These are phyloP conservation scores for Trichogramma dendrolimi DNA, from an alignment of 2,888 invertebrate genomes.

Conservation along the genomic window DNA sequence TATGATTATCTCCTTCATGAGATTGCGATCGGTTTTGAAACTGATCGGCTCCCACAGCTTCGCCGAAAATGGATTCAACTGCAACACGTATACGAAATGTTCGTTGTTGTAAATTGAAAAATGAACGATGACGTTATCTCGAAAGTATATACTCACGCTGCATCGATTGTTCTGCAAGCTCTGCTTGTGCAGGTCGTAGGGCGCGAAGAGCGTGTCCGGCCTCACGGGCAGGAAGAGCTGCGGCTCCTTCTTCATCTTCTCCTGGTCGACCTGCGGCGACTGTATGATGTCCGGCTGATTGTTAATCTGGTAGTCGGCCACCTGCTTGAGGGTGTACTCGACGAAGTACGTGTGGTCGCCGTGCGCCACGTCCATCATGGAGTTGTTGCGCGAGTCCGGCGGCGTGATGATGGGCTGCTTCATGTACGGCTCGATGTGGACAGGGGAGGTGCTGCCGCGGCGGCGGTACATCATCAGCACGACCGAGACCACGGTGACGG, in stretches of 20 bases:
- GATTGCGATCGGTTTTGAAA: slow-evolving; percentile 49
- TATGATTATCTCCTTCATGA: slow-evolving; percentile 60
- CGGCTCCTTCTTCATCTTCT: slow-evolving; percentile 47
- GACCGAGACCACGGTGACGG: slow-evolving; percentile 62
- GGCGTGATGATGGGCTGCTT: slow-evolving; percentile 51
- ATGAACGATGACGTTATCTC: not conserved
- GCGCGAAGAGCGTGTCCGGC: slow-evolving; percentile 50
- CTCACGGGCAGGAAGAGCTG: slow-evolving; percentile 51
- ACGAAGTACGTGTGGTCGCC: slow-evolving; percentile 81
- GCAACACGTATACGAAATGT: slow-evolving; percentile 9
- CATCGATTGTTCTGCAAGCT: slow-evolving; percentile 49
- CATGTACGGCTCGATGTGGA: slow-evolving; percentile 51
- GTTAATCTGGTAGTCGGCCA: slow-evolving; percentile 48
- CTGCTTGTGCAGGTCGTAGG: slow-evolving; percentile 50
- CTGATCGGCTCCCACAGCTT: slow-evolving; percentile 52
- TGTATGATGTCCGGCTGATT: slow-evolving; percentile 75
- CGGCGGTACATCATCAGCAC: slow-evolving; percentile 64
- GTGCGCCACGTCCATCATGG: slow-evolving; percentile 72
- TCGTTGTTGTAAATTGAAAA: not conserved
- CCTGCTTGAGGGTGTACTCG: slow-evolving; percentile 69
- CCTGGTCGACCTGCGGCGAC: slow-evolving; percentile 59
- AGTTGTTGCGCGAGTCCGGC: slow-evolving; percentile 54
- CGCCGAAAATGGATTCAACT: slow-evolving; percentile 50
- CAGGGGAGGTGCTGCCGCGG: slow-evolving; percentile 54
- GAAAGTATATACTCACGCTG: slow-evolving; percentile 41